phyloP scores from a whole-genome alignment of 2,888 invertebrate genomes.

The Frankliniella intonsa region DNA sequence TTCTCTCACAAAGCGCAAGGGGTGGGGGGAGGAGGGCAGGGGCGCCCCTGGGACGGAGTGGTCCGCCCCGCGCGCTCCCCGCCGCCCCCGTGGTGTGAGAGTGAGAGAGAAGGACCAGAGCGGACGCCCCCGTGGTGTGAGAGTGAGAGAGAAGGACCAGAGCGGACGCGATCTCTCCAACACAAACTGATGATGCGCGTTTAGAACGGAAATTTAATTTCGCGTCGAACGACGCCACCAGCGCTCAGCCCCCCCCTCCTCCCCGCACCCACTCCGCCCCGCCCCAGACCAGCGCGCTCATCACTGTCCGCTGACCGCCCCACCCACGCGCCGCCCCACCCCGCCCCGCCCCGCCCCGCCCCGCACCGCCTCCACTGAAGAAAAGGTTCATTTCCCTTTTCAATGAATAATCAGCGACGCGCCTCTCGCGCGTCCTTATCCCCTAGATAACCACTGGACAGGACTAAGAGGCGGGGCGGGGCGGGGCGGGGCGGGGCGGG shows the following conservation, averaged over 20 bases:
- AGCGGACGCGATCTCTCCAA: background rate
- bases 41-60: too few relatives aligned
- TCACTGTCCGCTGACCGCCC: background rate
- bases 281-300: background rate
- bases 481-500: background rate
- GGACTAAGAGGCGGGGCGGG: background rate
- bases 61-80: background rate
- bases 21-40: too few relatives aligned
- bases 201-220: slow-evolving; percentile 25
- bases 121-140: background rate
- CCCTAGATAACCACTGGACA: background rate
- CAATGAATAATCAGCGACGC: slow-evolving; percentile 6
- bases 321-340: background rate
- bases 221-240: background rate
- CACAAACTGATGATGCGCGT: slow-evolving; percentile 23
- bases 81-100: background rate
- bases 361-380: background rate
- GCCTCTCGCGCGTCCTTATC: background rate
- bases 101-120: background rate
- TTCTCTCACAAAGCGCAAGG: too few relatives aligned
- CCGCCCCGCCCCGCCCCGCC: background rate
- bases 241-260: background rate
- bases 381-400: slow-evolving; percentile 25
- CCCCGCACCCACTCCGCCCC: background rate
- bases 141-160: background rate